Base-by-base conservation (phyloP, 2,113 vertebrate species). In the Larimichthys polyactis region DNA sequence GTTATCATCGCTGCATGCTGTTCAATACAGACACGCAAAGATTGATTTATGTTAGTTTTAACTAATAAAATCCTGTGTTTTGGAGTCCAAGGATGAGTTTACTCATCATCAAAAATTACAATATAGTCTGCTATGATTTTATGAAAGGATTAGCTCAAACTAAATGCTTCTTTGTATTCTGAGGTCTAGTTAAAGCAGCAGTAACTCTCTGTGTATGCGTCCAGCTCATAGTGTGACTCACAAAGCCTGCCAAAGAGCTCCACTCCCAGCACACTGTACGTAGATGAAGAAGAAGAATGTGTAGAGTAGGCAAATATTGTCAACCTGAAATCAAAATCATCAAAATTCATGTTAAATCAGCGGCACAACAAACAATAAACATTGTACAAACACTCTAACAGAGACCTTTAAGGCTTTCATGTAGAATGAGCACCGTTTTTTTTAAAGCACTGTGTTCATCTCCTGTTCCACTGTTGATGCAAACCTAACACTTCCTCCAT, bases 261-360 rank as follows among this genome's bases (percentile, higher is more conserved):
- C 91, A 98, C 97, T 92, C 97, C 97, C 79, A 99, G 95, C 52
- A 96, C 97, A 81, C 97, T 96, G 80, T 97, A 99, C 97, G 80
- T 97, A 99, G 95, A 98, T 98, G 94, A 97, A 98, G 92, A 99
- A 98, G 92, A 98, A 97, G 83, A 99, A 96, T 95, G 96, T 98
- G 96, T 49, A 99, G 95, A 98, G 96, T 49, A 99, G 95, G 79
- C 97, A 96, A 71, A 98, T 96, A 91, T 97, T 98, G 89, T 97
- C 97, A 91, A 98, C 97, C 97, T 99, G 93, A 36, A 36, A 36
- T 36, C 32, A 36, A 8, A 36, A 36, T 15, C 86, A 69, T 66
- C 10, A 40, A 79, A 54, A 70, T n/a, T 48, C 62, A 51, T 51
- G 48, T 76, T 51, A 75, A 52, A 11, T 49, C 14, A 5, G 29